These are phyloP conservation scores for Vollenhovia emeryi DNA, from an alignment of 1,140 invertebrate genomes.

Conservation along the genomic window DNA sequence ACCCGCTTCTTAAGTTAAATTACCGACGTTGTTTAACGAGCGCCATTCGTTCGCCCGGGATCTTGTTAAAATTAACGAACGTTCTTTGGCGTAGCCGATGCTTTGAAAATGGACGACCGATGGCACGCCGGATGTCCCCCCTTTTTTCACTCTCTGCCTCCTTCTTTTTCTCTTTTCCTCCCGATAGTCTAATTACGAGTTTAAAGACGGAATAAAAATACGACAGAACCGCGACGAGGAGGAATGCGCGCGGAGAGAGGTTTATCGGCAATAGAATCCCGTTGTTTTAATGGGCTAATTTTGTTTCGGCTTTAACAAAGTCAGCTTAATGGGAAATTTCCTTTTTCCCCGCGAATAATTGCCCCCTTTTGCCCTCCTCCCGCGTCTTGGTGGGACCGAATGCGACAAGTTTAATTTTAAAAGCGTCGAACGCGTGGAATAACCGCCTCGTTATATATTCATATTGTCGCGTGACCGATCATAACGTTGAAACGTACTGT, in stretches of 20 bases:
- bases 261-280: constrained; percentile 65
- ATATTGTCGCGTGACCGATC: constrained; percentile 36
- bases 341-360: neutral
- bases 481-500: constrained; percentile 4
- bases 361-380: neutral
- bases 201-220: constrained; percentile 41
- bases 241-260: neutral
- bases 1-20: constrained; percentile 55
- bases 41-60: constrained; percentile 12
- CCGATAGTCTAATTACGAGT: constrained; percentile 25
- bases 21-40: constrained; percentile 55
- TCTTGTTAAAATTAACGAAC: constrained; percentile 59
- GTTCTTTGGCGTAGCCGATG: constrained; percentile 33
- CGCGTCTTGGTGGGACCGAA: neutral
- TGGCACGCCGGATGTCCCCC: constrained; percentile 33
- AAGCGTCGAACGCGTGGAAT: neutral
- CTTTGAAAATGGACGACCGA: constrained; percentile 40
- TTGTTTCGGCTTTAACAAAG: constrained; percentile 67
- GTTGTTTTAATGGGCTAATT: constrained; percentile 61
- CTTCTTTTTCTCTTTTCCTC: neutral
- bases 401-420: constrained; percentile 23
- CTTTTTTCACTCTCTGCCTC: neutral
- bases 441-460: constrained; percentile 25
- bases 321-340: constrained; percentile 57
- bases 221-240: neutral